Percentiles rank a stretch among this genome's conserved stretches.
Conservation (phyloP, 1,140 invertebrate species). For the Drosophila novamexicana region DNA sequence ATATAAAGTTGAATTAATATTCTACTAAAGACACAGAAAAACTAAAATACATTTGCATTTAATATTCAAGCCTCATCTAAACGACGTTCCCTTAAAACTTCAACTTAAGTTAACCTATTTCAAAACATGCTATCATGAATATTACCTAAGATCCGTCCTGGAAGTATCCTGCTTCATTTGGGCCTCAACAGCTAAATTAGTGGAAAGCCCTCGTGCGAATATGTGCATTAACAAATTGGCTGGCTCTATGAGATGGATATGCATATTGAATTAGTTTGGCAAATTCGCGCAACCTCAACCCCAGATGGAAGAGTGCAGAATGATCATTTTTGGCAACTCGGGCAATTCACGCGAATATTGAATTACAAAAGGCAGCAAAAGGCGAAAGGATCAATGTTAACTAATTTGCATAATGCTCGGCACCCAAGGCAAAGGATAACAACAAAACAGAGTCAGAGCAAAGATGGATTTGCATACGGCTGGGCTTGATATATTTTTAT, state of each 20-base stretch:
- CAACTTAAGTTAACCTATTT: too few species aligned
- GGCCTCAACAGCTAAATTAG: slow-evolving; percentile 15
- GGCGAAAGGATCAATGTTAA: slow-evolving; percentile 45
- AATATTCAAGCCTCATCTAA: too few species aligned
- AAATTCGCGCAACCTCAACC: slow-evolving; percentile 50
- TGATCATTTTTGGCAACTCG: slow-evolving; percentile 16
- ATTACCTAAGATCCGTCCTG: background rate
- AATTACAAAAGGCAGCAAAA: slow-evolving; percentile 55
- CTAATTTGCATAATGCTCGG: slow-evolving; percentile 65
- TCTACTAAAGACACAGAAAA: too few species aligned
- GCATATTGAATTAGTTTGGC: slow-evolving; percentile 61
- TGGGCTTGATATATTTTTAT: background rate
- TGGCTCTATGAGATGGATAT: slow-evolving; percentile 25
- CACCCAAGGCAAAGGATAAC: slow-evolving; percentile 53
- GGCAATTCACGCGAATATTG: slow-evolving; percentile 66
- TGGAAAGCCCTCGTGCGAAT: slow-evolving; percentile 26
- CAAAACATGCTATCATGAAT: too few species aligned
- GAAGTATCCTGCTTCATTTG: background rate
- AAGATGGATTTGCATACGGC: slow-evolving; percentile 53
- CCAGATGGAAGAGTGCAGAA: slow-evolving; percentile 5
- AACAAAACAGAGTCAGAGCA: slow-evolving; percentile 47
- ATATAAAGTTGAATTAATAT: too few species aligned
- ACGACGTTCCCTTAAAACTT: too few species aligned
- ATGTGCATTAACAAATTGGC: slow-evolving; percentile 58
- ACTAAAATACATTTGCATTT: too few species aligned